Evolutionary conservation across 2,797 vertebrate species (phyloP).

Genomic region (Sternarchorhynchus goeldii): DNA sequence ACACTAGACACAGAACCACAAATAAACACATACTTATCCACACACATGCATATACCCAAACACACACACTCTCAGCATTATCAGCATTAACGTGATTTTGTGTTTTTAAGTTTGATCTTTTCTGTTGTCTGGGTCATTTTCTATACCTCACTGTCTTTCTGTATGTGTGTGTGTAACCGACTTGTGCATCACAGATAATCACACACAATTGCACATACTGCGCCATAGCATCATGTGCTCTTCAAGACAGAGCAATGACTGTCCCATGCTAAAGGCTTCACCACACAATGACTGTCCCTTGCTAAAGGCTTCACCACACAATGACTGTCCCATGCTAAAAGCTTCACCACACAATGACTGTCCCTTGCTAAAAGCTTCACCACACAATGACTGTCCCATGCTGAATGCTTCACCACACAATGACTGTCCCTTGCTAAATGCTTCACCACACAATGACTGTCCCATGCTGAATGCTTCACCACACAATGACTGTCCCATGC

Average conservation of each 20-base stretch:
- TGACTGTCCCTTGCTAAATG: neutral
- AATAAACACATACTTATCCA: neutral
- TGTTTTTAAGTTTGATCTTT: too few relatives aligned
- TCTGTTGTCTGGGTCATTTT: too few relatives aligned
- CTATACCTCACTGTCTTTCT: neutral
- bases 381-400: neutral
- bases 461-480: neutral
- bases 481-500: neutral
- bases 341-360: neutral
- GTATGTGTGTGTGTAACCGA: neutral
- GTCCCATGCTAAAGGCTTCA: neutral
- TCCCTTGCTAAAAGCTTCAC: neutral
- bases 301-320: constrained; percentile 9
- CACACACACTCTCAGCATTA: neutral
- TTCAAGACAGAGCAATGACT: neutral
- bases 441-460: neutral
- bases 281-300: neutral
- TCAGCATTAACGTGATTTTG: too few relatives aligned
- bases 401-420: neutral
- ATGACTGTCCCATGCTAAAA: neutral
- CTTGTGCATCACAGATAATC: neutral
- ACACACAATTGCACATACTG: neutral
- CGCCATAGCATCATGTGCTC: constrained; percentile 13
- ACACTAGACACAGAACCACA: too few relatives aligned
- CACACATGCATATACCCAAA: neutral